Evolutionary conservation across 2,888 invertebrate species (phyloP).

Genomic region (Agrilus biguttatus): DNA sequence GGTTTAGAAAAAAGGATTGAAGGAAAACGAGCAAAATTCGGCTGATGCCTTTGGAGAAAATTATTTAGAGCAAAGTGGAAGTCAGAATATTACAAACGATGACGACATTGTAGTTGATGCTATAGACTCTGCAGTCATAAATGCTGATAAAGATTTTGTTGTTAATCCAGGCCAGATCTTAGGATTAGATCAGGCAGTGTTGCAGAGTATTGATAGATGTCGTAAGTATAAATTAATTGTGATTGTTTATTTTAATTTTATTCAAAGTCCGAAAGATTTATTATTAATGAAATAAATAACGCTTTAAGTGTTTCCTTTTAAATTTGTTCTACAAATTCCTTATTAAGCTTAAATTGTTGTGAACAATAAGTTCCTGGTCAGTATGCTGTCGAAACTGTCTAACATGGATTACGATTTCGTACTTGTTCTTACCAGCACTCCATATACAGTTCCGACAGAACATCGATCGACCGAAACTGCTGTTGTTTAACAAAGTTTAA

Average conservation of each 20-base stretch:
- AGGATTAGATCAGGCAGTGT: conserved; percentile 78
- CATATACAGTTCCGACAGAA: too few relatives aligned
- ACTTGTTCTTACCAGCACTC: too few relatives aligned
- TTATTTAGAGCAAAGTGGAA: conserved; percentile 32
- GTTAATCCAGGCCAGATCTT: conserved; percentile 66
- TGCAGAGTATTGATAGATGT: conserved; percentile 84
- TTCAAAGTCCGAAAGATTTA: too few relatives aligned
- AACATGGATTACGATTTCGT: too few relatives aligned
- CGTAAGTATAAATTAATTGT: conserved; percentile 33
- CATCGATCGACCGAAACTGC: too few relatives aligned
- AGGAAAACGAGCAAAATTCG: conserved; percentile 41
- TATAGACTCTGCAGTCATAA: conserved; percentile 31
- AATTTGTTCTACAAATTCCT: neutral
- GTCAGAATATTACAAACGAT: conserved; percentile 39
- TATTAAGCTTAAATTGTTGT: too few relatives aligned
- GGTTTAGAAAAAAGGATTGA: conserved; percentile 40
- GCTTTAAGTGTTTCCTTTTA: neutral
- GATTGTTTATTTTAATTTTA: too few relatives aligned
- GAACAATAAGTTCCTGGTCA: too few relatives aligned
- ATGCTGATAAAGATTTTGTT: conserved; percentile 45
- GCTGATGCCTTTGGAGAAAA: conserved; percentile 32
- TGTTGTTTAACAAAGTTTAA: too few relatives aligned
- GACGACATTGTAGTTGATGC: conserved; percentile 62
- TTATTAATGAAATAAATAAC: too few relatives aligned
- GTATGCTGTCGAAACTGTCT: too few relatives aligned